These are phyloP conservation scores for Acanthosepion esculentum DNA, from an alignment of 2,888 invertebrate species.

Conservation along the genomic window DNA sequence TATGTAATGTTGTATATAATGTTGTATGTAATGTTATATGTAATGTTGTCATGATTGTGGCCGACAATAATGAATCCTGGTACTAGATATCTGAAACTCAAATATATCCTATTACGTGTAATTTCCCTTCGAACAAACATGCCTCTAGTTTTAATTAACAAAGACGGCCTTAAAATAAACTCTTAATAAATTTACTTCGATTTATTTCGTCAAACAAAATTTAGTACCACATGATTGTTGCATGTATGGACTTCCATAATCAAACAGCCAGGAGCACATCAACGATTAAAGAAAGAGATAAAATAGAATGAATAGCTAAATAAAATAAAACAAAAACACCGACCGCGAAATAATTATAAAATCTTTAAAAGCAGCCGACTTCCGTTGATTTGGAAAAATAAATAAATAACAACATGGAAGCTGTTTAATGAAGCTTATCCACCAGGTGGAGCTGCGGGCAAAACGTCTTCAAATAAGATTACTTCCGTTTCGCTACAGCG, in stretches of 20 bases:
- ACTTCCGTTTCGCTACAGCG: background rate
- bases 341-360: background rate
- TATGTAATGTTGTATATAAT: no score
- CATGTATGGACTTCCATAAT: background rate
- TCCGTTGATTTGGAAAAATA: conserved; percentile 4
- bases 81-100: no score
- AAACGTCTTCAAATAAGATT: background rate
- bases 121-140: background rate
- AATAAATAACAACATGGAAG: background rate
- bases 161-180: background rate
- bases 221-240: background rate
- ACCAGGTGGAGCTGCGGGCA: background rate
- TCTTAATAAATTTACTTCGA: background rate
- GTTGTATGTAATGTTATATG: no score
- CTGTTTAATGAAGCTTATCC: conserved; percentile 8
- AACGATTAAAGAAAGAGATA: background rate
- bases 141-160: background rate
- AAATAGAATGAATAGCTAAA: background rate
- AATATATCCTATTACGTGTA: background rate
- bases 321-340: background rate
- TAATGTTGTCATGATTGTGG: no score
- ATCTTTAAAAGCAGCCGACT: background rate
- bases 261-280: background rate
- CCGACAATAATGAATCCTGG: no score
- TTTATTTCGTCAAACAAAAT: background rate